Conservation (phyloP, 1,140 invertebrate genomes). For the Triops cancriformis region DNA sequence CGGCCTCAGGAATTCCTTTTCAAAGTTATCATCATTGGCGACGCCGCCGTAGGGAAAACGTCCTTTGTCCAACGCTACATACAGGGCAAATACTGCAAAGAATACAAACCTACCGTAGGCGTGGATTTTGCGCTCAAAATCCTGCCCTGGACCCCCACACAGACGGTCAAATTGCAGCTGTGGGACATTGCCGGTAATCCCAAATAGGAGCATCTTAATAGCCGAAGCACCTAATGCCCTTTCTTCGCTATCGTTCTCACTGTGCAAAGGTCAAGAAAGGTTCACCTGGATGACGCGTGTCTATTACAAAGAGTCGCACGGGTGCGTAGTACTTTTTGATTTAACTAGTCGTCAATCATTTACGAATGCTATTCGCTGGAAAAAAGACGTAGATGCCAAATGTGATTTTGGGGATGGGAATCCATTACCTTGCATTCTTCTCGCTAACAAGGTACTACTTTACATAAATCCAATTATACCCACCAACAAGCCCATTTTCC, state of each 20-base stretch:
- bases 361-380: constrained; percentile 50
- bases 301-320: constrained; percentile 54
- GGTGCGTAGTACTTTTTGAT: constrained; percentile 55
- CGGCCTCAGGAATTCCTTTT: constrained; percentile 40
- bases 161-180: constrained; percentile 49
- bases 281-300: constrained; percentile 55
- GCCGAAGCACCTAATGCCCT: neutral
- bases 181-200: constrained; percentile 52
- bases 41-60: constrained; percentile 47
- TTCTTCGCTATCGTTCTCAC: constrained; percentile 15
- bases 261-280: constrained; percentile 47
- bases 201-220: neutral
- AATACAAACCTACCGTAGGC: constrained; percentile 48
- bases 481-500: neutral
- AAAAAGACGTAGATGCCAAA: constrained; percentile 52
- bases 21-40: constrained; percentile 48
- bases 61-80: constrained; percentile 47
- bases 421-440: constrained; percentile 48
- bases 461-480: constrained; percentile 5
- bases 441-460: constrained; percentile 50
- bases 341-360: constrained; percentile 49
- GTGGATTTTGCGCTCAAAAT: constrained; percentile 55
- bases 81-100: constrained; percentile 42
- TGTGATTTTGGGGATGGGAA: constrained; percentile 47
- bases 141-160: constrained; percentile 47